These are phyloP conservation scores for Capitella teleta DNA, from an alignment of 1,140 invertebrate genomes.

Conservation along the genomic window DNA sequence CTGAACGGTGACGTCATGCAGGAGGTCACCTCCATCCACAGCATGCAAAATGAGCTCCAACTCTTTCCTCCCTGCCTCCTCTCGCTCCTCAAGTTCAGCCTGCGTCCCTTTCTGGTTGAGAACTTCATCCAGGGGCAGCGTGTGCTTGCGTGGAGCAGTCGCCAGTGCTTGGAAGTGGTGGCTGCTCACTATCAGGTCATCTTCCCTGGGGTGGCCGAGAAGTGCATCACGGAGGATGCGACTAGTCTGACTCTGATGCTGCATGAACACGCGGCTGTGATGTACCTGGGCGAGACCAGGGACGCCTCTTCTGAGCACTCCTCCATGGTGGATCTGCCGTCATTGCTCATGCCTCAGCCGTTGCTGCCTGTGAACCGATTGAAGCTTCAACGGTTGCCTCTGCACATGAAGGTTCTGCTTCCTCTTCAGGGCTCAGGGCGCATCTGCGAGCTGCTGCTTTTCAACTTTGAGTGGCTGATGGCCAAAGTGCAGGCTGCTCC, in stretches of 20 bases:
- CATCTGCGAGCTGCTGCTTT: conserved; percentile 1
- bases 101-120: conserved; percentile 1
- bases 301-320: neutral
- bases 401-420: conserved; percentile 7
- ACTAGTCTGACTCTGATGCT: conserved; percentile 2
- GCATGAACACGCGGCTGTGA: conserved; percentile 6
- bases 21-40: neutral
- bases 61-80: neutral
- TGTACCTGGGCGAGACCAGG: neutral
- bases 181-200: conserved; percentile 5
- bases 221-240: neutral
- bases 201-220: conserved; percentile 1
- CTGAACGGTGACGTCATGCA: conserved; percentile 5
- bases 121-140: neutral
- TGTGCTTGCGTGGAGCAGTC: conserved; percentile 1
- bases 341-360: neutral
- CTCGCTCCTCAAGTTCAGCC: neutral
- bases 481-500: neutral
- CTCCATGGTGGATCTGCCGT: neutral
- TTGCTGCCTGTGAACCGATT: neutral
- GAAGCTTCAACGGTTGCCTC: neutral
- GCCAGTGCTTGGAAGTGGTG: neutral
- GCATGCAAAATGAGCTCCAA: neutral
- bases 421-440: conserved; percentile 1
- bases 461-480: conserved; percentile 7